phyloP scores from a whole-genome alignment of 2,113 vertebrate genomes.

The Caranx ignobilis region DNA sequence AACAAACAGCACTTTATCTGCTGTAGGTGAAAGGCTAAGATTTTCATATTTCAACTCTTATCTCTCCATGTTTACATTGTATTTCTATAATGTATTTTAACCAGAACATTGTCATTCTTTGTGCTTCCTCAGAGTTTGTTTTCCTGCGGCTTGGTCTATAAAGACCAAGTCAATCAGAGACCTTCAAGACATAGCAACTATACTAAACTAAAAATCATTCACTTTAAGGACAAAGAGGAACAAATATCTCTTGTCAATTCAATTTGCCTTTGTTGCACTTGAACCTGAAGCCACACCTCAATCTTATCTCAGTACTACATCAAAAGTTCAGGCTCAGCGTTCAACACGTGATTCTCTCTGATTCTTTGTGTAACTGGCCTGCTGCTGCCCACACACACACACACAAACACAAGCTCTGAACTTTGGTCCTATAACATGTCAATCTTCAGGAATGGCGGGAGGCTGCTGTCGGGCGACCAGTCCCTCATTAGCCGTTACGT shows the following conservation, averaged over 20 bases:
- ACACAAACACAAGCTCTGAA: neutral
- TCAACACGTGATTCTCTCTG: neutral
- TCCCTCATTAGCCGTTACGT: neutral
- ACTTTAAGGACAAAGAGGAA: neutral
- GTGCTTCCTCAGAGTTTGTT: no score
- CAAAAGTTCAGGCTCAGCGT: neutral
- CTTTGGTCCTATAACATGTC: conserved; percentile 1
- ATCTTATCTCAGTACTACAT: conserved; percentile 23
- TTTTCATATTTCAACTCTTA: neutral
- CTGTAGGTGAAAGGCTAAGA: neutral
- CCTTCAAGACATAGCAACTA: no score
- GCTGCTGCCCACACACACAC: neutral
- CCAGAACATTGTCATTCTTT: neutral
- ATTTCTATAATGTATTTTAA: no score
- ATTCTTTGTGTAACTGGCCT: neutral
- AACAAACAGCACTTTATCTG: neutral
- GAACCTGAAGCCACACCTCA: no score
- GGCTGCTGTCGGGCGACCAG: neutral
- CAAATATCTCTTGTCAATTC: no score
- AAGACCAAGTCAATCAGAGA: no score
- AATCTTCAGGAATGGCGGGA: neutral
- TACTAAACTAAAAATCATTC: no score
- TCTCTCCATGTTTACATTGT: neutral
- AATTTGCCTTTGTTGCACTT: no score
- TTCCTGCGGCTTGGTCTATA: no score